Percentiles rank a stretch among this genome's conserved stretches.
phyloP scores from a whole-genome alignment of 2,888 invertebrate genomes.

The Chrysolina oricalcia region DNA sequence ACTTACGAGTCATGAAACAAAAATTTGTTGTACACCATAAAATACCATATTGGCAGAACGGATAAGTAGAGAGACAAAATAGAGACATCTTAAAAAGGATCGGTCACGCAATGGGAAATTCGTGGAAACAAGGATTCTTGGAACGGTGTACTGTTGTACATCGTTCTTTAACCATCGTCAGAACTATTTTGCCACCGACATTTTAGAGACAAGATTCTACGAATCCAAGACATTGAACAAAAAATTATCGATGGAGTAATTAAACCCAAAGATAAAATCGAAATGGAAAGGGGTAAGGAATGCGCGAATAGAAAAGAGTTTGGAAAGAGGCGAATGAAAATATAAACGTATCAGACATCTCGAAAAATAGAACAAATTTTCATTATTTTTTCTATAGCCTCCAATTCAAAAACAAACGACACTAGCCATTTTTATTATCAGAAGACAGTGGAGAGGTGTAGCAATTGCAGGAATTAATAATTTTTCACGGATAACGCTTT shows the following conservation, averaged over 20 bases:
- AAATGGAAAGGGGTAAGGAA: conserved; percentile 42
- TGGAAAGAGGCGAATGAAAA: conserved; percentile 39
- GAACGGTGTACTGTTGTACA: conserved; percentile 53
- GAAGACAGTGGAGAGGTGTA: no score
- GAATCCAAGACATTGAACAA: conserved; percentile 9
- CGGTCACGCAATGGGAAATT: conserved; percentile 50
- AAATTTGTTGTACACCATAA: conserved; percentile 27
- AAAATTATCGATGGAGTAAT: conserved; percentile 32
- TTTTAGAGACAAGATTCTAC: conserved; percentile 46
- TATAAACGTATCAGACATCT: no score
- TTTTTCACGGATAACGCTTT: no score
- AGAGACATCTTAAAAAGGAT: conserved; percentile 58
- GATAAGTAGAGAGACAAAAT: conserved; percentile 59
- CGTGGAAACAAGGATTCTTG: conserved; percentile 57
- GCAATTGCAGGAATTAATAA: no score
- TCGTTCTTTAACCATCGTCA: conserved; percentile 53
- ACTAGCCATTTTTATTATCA: no score
- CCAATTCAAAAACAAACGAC: no score
- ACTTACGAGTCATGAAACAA: conserved; percentile 28
- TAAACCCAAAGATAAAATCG: conserved; percentile 32
- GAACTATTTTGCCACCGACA: conserved; percentile 43
- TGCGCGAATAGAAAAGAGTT: conserved; percentile 37
- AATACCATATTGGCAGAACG: conserved; percentile 48
- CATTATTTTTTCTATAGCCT: no score
- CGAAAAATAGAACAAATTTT: no score